Evolutionary conservation across 2,113 vertebrate genomes (phyloP), one percentile per base, ranked within the genome.

Genomic region (Butorides virescens): DNA sequence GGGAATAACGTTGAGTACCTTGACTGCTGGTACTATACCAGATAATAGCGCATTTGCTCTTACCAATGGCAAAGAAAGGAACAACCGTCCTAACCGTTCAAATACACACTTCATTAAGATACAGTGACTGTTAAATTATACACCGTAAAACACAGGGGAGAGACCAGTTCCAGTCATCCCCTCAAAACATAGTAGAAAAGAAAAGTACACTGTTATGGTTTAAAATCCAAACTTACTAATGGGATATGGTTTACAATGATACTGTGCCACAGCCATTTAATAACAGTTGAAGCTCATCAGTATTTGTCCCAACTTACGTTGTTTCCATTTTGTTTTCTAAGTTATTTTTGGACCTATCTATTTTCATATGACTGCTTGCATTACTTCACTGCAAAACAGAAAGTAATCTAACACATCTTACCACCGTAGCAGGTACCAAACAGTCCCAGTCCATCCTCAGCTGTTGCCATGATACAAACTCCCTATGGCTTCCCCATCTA

Each of bases 381-480:
- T 25, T 72, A 39, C 34, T 49, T 56, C 34, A 34, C 36, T 56
- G 39, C 5, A 23, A 46, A 72, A 0, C n/a, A 84, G 17, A 29
- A 63, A 47, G 22, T 9, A 78, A 74, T 14, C 30, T 5, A 78
- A 59, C 52, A 27, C 11, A 21, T 58, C 97, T 97, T 96, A 97
- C 97, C 94, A 90, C 81, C 42, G 5, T 80, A 93, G 73, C 80
- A 85, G 82, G 68, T 86, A 92, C 97, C 97, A 91, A 97, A 97
- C 92, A 97, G 95, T 96, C 92, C 96, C 88, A 97, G 93, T 86
- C 95, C 97, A 96, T 98, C 96, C 91, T 98, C 97, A 96, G 96
- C 97, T n/a, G 97, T 75, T 98, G 98, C 98, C 98, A 98, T 98
- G 98, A 95, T 98, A 96, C 81, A 96, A 93, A 88, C 77, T 92